Base-by-base conservation (phyloP, 2,797 vertebrate genomes). In the Dryobates pubescens region DNA sequence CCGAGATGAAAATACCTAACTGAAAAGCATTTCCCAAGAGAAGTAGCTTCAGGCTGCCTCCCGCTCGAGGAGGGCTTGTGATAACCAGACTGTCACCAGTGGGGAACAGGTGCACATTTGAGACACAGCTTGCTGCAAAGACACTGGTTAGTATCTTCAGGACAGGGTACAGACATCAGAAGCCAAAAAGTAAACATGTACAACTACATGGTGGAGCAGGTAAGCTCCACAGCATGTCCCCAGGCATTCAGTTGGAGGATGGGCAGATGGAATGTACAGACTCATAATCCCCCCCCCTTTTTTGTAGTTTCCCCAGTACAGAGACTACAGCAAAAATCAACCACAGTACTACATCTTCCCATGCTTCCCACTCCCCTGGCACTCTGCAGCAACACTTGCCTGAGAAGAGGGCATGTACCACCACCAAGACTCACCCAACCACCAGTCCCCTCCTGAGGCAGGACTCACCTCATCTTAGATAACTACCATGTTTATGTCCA, bases 51-150 rank as follows among this genome's bases (percentile, higher is more conserved):
- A 61, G 38, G 49, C 16, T 56, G 16, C 26, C 54, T 72, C 57
- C 8, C 16, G 26, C n/a, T 38, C 0, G 0, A 72, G 23, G 22
- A 1, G 2, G 6, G 7, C 13, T 4, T 41, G 8, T 47, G 15
- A 12, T 38, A 82, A 79, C 16, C 45, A 70, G 27, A 27, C 6
- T 23, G 22, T 26, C 27, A 61, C n/a, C 62, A 8, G 10, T 9
- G 29, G 23, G 9, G 6, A 57, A 59, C 13, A 73, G 43, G 38
- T n/a, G 38, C 34, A 36, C 92, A 84, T 49, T 0, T 68, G 64
- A 84, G 71, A 29, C 3, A 3, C 24, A 73, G 62, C 26, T 30
- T 13, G 29, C 29, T 62, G 32, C 8, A n/a, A 59, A 32, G 17
- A n/a, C 9, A 27, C 10, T 7, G 9, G 20, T 59, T 59, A 51